phyloP scores from a whole-genome alignment of 2,888 invertebrate genomes.

The Fragum fragum region DNA sequence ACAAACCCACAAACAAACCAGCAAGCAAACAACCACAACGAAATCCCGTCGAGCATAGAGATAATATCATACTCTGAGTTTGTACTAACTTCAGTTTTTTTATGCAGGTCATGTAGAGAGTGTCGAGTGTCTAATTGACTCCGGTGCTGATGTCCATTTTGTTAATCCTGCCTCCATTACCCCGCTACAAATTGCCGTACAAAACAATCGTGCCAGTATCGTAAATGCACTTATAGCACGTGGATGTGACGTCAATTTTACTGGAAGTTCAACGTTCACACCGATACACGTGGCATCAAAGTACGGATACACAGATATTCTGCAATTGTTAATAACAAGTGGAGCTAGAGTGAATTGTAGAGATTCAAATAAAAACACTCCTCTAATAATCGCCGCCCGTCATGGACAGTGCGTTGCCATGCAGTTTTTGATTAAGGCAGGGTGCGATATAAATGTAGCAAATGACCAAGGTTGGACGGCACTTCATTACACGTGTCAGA shows the following conservation, averaged over 20 bases:
- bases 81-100: too few species aligned
- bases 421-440: constrained; percentile 64
- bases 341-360: constrained; percentile 74
- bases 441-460: constrained; percentile 73
- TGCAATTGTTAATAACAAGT: constrained; percentile 69
- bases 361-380: constrained; percentile 79
- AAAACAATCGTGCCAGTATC: constrained; percentile 59
- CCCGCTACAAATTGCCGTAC: constrained; percentile 72
- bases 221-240: constrained; percentile 62
- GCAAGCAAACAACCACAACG: too few species aligned
- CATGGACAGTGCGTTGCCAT: constrained; percentile 70
- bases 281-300: constrained; percentile 80
- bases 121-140: constrained; percentile 69
- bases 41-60: too few species aligned
- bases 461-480: constrained; percentile 87
- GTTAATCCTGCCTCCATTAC: constrained; percentile 67
- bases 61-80: too few species aligned
- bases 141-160: constrained; percentile 66
- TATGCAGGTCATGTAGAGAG: constrained; percentile 73
- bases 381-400: constrained; percentile 79
- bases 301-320: constrained; percentile 71
- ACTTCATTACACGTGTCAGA: constrained; percentile 86
- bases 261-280: constrained; percentile 47
- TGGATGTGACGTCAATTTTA: constrained; percentile 63
- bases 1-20: too few species aligned